Evolutionary conservation across 2,888 invertebrate genomes (phyloP).

Genomic region (Pandemis corylana): DNA sequence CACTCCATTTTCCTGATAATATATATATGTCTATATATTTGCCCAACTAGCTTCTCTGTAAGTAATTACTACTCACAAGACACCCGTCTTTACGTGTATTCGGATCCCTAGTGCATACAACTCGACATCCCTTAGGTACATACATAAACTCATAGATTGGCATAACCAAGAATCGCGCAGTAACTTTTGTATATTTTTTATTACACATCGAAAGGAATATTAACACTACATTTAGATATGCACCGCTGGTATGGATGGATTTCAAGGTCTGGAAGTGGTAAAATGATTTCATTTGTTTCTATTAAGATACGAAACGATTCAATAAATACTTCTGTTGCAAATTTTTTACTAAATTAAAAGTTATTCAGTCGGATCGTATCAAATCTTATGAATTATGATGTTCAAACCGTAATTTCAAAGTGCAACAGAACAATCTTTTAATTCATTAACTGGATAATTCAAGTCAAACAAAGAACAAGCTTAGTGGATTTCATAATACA

Average conservation of each 20-base stretch:
- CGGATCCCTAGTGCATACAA: constrained; percentile 25
- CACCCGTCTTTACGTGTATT: constrained; percentile 11
- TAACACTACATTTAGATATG: constrained; percentile 75
- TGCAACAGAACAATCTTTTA: constrained; percentile 54
- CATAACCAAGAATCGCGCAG: constrained; percentile 1
- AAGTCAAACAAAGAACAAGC: constrained; percentile 48
- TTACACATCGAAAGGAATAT: constrained; percentile 17
- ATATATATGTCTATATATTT: constrained; percentile 11
- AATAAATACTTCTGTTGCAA: background rate
- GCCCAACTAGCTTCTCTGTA: constrained; percentile 47
- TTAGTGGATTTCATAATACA: constrained; percentile 46
- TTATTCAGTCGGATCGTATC: constrained; percentile 26
- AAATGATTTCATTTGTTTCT: constrained; percentile 49
- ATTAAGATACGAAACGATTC: constrained; percentile 34
- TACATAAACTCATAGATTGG: constrained; percentile 13
- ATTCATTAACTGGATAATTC: constrained; percentile 52
- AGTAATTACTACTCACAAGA: constrained; percentile 58
- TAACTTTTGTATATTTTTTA: constrained; percentile 1
- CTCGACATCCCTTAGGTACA: constrained; percentile 10
- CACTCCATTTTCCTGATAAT: constrained; percentile 4
- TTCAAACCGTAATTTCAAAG: constrained; percentile 20
- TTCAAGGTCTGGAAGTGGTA: constrained; percentile 72
- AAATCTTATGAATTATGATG: constrained; percentile 12
- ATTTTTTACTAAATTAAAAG: background rate
- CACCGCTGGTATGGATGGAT: constrained; percentile 85